These are phyloP conservation scores for Solen grandis DNA, from an alignment of 1,140 invertebrate genomes.

Conservation along the genomic window DNA sequence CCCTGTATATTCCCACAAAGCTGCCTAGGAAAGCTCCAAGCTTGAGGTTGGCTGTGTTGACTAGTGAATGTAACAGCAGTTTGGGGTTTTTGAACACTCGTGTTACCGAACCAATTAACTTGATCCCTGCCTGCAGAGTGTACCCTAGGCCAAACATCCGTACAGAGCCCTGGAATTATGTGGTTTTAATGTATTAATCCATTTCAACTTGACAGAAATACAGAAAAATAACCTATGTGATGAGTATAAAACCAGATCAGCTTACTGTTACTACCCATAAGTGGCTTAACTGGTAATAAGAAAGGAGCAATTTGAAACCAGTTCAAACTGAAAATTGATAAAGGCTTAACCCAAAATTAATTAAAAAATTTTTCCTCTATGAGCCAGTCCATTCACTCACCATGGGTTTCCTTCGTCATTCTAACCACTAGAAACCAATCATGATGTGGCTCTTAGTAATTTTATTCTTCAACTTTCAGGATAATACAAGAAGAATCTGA, in stretches of 20 bases:
- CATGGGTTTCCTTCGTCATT: no score
- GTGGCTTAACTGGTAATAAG: not conserved
- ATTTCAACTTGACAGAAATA: not conserved
- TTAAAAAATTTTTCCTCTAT: no score
- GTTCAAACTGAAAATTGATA: no score
- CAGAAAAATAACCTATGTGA: not conserved
- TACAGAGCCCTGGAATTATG: conserved; percentile 67
- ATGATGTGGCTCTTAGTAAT: no score
- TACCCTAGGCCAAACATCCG: conserved; percentile 75
- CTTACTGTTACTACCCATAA: not conserved
- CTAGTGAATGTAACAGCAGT: conserved; percentile 62
- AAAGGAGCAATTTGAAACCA: not conserved
- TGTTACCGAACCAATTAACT: conserved; percentile 65
- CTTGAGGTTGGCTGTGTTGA: conserved; percentile 68
- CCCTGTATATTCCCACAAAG: conserved; percentile 74
- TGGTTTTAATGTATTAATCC: not conserved
- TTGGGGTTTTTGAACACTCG: conserved; percentile 66
- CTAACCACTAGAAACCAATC: no score
- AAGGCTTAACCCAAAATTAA: no score
- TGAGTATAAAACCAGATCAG: not conserved
- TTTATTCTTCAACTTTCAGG: no score
- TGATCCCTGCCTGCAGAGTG: conserved; percentile 71
- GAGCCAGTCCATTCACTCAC: no score
- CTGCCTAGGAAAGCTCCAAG: conserved; percentile 76
- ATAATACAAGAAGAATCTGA: no score